Conservation (phyloP, 2,113 vertebrate species). For the Ptilonorhynchus violaceus region DNA sequence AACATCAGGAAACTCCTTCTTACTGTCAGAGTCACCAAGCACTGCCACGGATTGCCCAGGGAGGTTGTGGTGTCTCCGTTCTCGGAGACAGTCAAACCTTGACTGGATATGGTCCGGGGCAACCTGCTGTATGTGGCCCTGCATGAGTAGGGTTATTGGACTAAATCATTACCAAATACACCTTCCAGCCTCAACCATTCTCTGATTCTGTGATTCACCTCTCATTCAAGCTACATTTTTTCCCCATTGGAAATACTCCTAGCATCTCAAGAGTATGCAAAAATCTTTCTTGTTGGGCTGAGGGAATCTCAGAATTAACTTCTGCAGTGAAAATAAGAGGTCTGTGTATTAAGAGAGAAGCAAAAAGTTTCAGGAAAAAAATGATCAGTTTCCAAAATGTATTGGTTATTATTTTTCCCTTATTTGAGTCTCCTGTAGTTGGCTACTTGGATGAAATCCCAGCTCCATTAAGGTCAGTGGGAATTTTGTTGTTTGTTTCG, state of each 20-base stretch:
- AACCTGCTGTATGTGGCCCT: neutral
- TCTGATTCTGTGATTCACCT: neutral
- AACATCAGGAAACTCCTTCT: neutral
- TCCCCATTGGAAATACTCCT: neutral
- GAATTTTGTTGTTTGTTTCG: neutral
- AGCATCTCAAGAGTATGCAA: neutral
- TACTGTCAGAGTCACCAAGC: accelerated
- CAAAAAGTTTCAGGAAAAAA: neutral
- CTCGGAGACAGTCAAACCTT: neutral
- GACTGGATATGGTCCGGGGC: neutral
- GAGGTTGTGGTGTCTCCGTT: neutral
- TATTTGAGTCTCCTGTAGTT: neutral
- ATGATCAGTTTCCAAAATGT: neutral
- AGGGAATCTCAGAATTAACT: neutral
- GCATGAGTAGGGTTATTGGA: neutral
- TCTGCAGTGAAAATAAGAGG: neutral
- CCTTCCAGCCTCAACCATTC: neutral
- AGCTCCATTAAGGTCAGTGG: neutral
- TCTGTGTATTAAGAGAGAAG: neutral
- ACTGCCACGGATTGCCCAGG: neutral
- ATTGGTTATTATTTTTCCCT: neutral
- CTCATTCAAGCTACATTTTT: neutral
- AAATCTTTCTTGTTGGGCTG: neutral
- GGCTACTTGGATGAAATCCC: neutral
- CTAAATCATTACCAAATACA: neutral